Base-by-base conservation (phyloP, 1,140 invertebrate species). In the Liolophura sinensis region DNA sequence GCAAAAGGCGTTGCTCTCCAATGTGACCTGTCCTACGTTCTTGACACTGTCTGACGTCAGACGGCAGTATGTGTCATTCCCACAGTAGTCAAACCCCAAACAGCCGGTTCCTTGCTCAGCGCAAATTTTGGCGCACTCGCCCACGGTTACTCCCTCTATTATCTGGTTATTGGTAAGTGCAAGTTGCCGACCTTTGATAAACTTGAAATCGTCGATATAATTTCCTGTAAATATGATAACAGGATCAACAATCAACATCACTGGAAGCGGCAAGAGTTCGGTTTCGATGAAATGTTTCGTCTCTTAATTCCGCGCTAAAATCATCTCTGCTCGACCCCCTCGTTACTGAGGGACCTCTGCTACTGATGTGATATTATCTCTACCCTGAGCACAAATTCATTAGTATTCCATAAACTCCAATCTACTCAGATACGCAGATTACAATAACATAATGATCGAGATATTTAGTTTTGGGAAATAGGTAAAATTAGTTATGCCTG, bases 61-160 rank as follows among this genome's bases (percentile, higher is more conserved):
- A 4, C 76, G 61, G 56, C 78, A 79, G 22, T 76, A 70, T 0
- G 72, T 69, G 20, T 60, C 50, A 60, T 76, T 75, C 50, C 72
- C 72, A 70, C 78, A 79, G 65, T 76, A 79, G 63, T 72, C 72
- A 61, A 79, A 79, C 55, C 73, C 75, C 46, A 68, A 71, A 64
- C 78, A 79, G 31, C 70, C 68, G 11, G 68, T 63, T 54, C 73
- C 70, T 49, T 71, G 65, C 20, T 79, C 65, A 9, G 75, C 76
- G 67, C 78, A 79, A 24, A 75, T 25, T 58, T 78, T 78, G 27
- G 78, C 78, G 64, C 78, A 79, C 57, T 79, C 71, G 6, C 67
- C 58, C 14, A 72, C 69, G 18, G 62, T 68, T 14, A 79, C 59
- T 11, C 68, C 67, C 9, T 54, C 48, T 12, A 79, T 67, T n/a